Evolutionary conservation across 1,140 invertebrate genomes (phyloP).

Genomic region (Choristoneura fumiferana): DNA sequence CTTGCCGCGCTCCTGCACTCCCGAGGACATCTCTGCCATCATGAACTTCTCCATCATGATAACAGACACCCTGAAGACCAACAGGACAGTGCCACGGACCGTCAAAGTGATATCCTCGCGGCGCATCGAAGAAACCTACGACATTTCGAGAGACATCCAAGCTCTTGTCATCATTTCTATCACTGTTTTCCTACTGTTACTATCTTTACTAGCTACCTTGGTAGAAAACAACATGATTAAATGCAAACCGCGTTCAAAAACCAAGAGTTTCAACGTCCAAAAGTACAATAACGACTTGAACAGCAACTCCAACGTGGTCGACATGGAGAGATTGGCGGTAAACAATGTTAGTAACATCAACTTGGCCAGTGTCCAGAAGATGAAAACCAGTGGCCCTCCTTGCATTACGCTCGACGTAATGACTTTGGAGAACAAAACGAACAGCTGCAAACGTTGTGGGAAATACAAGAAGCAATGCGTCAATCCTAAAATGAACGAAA

Average conservation of each 20-base stretch:
- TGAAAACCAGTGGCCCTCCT: constrained; percentile 36
- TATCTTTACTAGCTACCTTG: constrained; percentile 48
- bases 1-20: constrained; percentile 51
- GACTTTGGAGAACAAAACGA: constrained; percentile 39
- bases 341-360: constrained; percentile 30
- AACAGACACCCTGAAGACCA: constrained; percentile 60
- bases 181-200: constrained; percentile 38
- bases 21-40: constrained; percentile 52
- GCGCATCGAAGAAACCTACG: constrained; percentile 41
- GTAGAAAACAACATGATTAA: constrained; percentile 52
- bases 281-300: constrained; percentile 40
- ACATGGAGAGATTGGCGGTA: constrained; percentile 31
- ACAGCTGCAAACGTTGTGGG: constrained; percentile 60
- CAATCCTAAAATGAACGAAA: constrained; percentile 34
- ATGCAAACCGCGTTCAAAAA: constrained; percentile 38
- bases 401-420: constrained; percentile 61
- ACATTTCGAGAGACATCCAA: constrained; percentile 46
- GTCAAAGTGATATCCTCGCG: constrained; percentile 46
- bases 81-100: constrained; percentile 46
- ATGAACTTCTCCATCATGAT: constrained; percentile 69
- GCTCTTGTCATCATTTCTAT: constrained; percentile 48
- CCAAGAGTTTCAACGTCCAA: constrained; percentile 52
- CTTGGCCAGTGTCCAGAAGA: too few relatives aligned
- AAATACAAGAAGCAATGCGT: constrained; percentile 62
- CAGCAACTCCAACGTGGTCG: constrained; percentile 12